Base-by-base conservation (phyloP, 2,888 invertebrate genomes). In the Fissipunctia ypsillon region DNA sequence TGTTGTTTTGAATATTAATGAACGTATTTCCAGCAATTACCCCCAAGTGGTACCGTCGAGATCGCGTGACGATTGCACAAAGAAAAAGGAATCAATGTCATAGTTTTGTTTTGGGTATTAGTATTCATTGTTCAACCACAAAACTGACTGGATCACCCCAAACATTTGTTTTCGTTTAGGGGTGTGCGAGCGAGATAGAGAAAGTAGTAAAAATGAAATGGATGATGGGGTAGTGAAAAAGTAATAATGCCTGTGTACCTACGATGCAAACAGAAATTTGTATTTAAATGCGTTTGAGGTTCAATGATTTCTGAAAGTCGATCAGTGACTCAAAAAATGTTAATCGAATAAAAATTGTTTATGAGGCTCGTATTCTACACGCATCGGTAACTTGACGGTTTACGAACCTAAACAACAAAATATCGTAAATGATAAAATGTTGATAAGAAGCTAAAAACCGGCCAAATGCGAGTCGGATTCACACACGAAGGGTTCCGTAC, bases 1-100 rank as follows among this genome's bases (percentile, higher is more conserved):
- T 93, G 94, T 93, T 87, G 89, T 89, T 91, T 87, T 83, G 92
- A 93, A 93, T 94, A 94, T 91, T 95, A 94, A 94, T 93, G 92
- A 91, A 87, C 80, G 84, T 84, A 88, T 87, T 88, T 91, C 84
- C 80, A 90, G 92, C 91, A 95, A 95, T 95, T 95, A 95, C 93
- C 82, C 71, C 91, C 91, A 92, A 94, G 93, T 94, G 95, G 95
- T 94, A 95, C 94, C 90, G 88, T 67, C 83, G 81, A 76, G 87
- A 83, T 95, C 90, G 94, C 95, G 94, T 95, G 95, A 89, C 90
- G 84, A 84, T 89, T 86, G 78, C 87, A 84, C 87, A 82, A 89
- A 91, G 88, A 92, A 92, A 93, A 92, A 91, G 89, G 88, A 88
- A 90, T 84, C 88, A 86, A 88, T 88, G 84, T 84, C 84, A 79